These are phyloP conservation scores for Xenopus petersii DNA, from an alignment of 2,797 vertebrate genomes.

Conservation along the genomic window DNA sequence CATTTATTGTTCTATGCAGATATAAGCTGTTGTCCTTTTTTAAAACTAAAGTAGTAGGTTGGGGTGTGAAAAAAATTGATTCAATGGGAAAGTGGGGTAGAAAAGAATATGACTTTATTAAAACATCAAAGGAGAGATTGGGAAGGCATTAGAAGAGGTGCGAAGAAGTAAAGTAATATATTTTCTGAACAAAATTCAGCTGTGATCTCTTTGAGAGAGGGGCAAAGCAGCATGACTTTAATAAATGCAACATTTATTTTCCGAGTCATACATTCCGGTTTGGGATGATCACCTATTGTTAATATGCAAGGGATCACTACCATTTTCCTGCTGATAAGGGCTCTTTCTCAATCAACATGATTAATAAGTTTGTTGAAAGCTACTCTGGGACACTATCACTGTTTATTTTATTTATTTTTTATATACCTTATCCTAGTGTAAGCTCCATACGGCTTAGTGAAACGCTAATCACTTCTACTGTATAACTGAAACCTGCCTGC, in stretches of 20 bases:
- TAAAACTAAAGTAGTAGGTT: too few species aligned
- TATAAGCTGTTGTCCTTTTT: too few species aligned
- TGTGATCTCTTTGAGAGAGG: not conserved
- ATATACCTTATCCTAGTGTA: conserved; percentile 9
- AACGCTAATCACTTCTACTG: conserved; percentile 29
- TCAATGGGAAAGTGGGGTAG: too few species aligned
- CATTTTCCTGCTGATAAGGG: conserved; percentile 15
- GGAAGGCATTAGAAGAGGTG: not conserved
- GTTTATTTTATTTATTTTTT: not conserved
- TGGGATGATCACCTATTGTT: conserved; percentile 22
- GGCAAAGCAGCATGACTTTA: not conserved
- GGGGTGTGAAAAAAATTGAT: too few species aligned
- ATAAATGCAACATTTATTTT: conserved; percentile 12
- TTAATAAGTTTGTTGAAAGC: not conserved
- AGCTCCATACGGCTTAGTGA: conserved; percentile 14
- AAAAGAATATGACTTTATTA: too few species aligned
- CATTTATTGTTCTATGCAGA: too few species aligned
- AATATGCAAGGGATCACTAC: not conserved
- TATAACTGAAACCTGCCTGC: conserved; percentile 32
- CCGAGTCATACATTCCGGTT: not conserved
- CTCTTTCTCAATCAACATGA: not conserved
- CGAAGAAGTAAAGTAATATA: not conserved
- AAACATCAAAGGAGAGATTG: not conserved
- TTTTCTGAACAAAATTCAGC: not conserved
- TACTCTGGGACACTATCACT: not conserved